Evolutionary conservation across 2,888 invertebrate genomes (phyloP).

Genomic region (Dimorphilus gyrociliatus): DNA sequence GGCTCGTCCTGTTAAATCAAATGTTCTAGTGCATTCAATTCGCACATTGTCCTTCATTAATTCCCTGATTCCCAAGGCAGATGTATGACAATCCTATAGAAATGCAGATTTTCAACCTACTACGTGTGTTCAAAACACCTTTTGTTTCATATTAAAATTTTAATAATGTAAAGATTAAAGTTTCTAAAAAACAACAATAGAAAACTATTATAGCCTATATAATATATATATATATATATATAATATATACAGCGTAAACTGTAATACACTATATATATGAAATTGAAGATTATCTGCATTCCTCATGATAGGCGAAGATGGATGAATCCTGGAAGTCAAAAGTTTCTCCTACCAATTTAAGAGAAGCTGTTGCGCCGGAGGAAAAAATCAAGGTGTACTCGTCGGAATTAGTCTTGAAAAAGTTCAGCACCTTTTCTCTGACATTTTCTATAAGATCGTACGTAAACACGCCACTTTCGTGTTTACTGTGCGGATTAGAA

Average conservation of each 20-base stretch:
- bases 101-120: slow-evolving; percentile 57
- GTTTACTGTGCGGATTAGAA: slow-evolving; percentile 71
- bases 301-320: too few relatives aligned
- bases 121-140: too few relatives aligned
- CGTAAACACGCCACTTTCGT: slow-evolving; percentile 57
- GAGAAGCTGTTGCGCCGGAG: slow-evolving; percentile 70
- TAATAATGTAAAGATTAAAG: too few relatives aligned
- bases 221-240: too few relatives aligned
- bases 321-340: slow-evolving; percentile 42
- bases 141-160: too few relatives aligned
- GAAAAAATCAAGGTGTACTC: slow-evolving; percentile 80
- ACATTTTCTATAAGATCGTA: slow-evolving; percentile 68
- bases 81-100: slow-evolving; percentile 80
- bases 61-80: slow-evolving; percentile 78
- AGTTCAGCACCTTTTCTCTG: slow-evolving; percentile 59
- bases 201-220: too few relatives aligned
- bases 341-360: slow-evolving; percentile 65
- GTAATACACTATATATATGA: too few relatives aligned
- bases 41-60: slow-evolving; percentile 40
- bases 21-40: too few relatives aligned
- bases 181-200: too few relatives aligned
- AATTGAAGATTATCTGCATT: too few relatives aligned
- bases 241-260: too few relatives aligned
- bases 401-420: slow-evolving; percentile 61
- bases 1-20: neutral